Conservation (phyloP, 2,797 vertebrate species). For the Mus spretus region DNA sequence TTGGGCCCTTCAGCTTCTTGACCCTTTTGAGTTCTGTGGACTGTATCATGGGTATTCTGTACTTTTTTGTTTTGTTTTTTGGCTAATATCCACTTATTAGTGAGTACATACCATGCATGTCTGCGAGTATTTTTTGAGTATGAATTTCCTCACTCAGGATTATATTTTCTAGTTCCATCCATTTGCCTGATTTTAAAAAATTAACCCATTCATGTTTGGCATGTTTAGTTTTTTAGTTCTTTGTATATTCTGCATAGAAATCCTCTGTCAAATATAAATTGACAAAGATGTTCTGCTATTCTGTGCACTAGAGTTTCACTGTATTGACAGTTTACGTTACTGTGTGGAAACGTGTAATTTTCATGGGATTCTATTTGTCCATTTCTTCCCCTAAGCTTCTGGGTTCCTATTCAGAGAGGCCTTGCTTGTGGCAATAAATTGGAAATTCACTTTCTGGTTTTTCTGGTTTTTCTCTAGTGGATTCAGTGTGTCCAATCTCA, state of each 20-base stretch:
- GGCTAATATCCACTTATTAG: too few relatives aligned
- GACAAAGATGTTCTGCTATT: not conserved
- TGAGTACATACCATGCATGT: too few relatives aligned
- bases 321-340: not conserved
- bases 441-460: not conserved
- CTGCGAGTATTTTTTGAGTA: too few relatives aligned
- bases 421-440: not conserved
- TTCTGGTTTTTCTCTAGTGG: not conserved
- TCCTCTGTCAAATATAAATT: not conserved
- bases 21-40: too few relatives aligned
- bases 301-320: not conserved
- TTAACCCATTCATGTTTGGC: not conserved
- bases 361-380: not conserved
- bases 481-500: not conserved
- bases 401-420: not conserved
- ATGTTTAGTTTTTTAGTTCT: not conserved
- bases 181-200: not conserved
- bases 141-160: too few relatives aligned
- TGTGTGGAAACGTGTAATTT: not conserved
- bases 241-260: not conserved
- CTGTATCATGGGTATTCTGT: too few relatives aligned
- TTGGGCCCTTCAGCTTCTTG: too few relatives aligned
- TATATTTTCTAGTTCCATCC: too few relatives aligned
- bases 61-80: too few relatives aligned
- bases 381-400: not conserved